Percentiles rank a stretch among this genome's conserved stretches.
Evolutionary conservation across 2,113 vertebrate genomes (phyloP).

Genomic region (Austrofundulus limnaeus): DNA sequence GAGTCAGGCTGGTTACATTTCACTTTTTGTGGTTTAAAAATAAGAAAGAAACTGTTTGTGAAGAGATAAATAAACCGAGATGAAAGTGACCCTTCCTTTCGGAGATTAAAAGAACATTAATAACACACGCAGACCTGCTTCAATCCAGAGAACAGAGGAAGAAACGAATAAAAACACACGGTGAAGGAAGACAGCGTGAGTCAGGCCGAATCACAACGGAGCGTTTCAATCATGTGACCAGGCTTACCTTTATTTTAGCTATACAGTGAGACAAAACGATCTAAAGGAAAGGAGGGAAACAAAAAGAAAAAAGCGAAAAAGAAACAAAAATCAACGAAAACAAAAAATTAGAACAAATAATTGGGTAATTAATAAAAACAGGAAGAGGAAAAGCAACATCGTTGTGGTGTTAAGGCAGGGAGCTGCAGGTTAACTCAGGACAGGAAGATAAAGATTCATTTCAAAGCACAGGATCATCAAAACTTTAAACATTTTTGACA

Average conservation of each 20-base stretch:
- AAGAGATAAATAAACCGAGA: not conserved
- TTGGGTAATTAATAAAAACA: slow-evolving; percentile 36
- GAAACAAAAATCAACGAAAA: slow-evolving; percentile 76
- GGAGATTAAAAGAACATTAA: slow-evolving; percentile 55
- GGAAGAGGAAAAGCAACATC: slow-evolving; percentile 64
- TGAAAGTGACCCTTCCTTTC: slow-evolving; percentile 54
- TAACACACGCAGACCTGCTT: slow-evolving; percentile 56
- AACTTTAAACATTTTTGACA: no score
- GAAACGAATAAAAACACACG: slow-evolving; percentile 39
- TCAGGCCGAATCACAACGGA: slow-evolving; percentile 56
- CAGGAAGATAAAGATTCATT: slow-evolving; percentile 17
- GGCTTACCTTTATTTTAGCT: slow-evolving; percentile 97
- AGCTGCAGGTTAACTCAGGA: slow-evolving; percentile 25
- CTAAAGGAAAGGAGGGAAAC: slow-evolving; percentile 82
- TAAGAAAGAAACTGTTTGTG: no score
- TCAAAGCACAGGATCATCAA: slow-evolving; percentile 52
- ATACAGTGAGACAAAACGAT: slow-evolving; percentile 97
- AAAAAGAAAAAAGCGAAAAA: slow-evolving; percentile 63
- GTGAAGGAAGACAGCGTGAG: slow-evolving; percentile 26
- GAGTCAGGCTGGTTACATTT: no score
- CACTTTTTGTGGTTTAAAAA: no score
- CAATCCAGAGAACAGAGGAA: slow-evolving; percentile 72
- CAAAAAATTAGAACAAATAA: slow-evolving; percentile 64
- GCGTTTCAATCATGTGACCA: slow-evolving; percentile 63
- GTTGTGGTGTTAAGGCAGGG: slow-evolving; percentile 58